Evolutionary conservation across 2,888 invertebrate species (phyloP).

Genomic region (Oxyteleia sp.): DNA sequence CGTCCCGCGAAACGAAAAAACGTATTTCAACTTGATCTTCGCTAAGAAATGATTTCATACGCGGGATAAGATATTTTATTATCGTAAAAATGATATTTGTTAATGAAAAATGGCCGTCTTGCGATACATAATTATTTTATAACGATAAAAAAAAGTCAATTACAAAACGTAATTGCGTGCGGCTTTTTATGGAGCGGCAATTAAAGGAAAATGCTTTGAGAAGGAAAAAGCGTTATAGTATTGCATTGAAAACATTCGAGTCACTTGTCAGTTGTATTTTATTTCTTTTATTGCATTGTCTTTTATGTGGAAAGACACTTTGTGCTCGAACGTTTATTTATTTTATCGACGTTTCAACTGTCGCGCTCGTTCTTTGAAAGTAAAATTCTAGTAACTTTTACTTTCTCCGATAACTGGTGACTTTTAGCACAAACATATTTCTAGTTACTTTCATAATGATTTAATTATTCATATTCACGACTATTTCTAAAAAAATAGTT

Average conservation of each 20-base stretch:
- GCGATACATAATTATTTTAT: slow-evolving; percentile 26
- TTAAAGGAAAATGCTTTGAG: slow-evolving; percentile 36
- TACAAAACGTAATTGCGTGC: slow-evolving; percentile 52
- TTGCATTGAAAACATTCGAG: slow-evolving; percentile 2
- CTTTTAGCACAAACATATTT: too few species aligned
- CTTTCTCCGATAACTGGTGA: too few species aligned
- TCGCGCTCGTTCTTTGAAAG: too few species aligned
- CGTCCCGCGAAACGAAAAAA: neutral
- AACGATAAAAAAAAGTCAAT: slow-evolving; percentile 41
- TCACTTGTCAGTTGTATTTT: neutral
- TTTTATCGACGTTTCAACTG: too few species aligned
- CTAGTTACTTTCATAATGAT: too few species aligned
- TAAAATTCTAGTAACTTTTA: too few species aligned
- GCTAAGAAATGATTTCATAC: neutral
- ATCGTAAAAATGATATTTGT: slow-evolving; percentile 9
- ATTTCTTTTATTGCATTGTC: slow-evolving; percentile 29
- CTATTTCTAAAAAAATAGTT: too few species aligned
- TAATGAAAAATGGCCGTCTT: slow-evolving; percentile 23
- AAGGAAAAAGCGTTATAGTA: slow-evolving; percentile 38
- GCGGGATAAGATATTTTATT: neutral
- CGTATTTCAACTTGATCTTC: neutral
- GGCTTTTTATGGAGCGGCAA: slow-evolving; percentile 31
- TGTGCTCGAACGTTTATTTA: neutral
- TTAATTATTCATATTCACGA: too few species aligned
- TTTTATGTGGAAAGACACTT: neutral